Conservation (phyloP, 2,797 vertebrate genomes). For the Melanotaenia boesemani region DNA sequence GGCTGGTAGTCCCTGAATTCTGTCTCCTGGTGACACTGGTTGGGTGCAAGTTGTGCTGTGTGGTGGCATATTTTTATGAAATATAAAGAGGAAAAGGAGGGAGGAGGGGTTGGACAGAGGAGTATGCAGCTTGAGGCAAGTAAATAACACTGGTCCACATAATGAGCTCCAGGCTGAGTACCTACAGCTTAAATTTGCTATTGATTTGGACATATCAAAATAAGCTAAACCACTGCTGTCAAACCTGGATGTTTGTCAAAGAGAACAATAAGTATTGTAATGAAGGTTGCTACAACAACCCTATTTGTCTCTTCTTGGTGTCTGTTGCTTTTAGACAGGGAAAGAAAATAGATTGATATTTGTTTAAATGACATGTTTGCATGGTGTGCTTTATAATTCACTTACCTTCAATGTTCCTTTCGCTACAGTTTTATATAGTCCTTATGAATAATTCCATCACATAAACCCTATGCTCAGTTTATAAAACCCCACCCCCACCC, state of each 20-base stretch:
- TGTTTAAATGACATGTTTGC: constrained; percentile 5
- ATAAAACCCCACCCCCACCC: neutral
- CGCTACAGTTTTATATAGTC: constrained; percentile 1
- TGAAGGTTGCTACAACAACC: constrained; percentile 33
- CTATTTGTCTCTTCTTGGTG: constrained; percentile 1
- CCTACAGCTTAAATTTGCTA: constrained; percentile 61
- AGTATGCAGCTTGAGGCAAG: constrained; percentile 40
- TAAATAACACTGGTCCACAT: constrained; percentile 61
- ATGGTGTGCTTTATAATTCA: constrained; percentile 27
- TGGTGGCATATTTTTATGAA: constrained; percentile 51
- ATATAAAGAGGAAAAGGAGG: constrained; percentile 37
- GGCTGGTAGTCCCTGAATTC: constrained; percentile 4
- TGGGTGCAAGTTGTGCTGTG: constrained; percentile 61
- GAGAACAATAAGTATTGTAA: constrained; percentile 55
- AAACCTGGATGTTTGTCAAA: constrained; percentile 31
- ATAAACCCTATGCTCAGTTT: constrained; percentile 12
- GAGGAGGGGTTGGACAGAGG: neutral
- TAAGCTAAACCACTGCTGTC: constrained; percentile 34
- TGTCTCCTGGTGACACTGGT: constrained; percentile 57
- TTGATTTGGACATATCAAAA: constrained; percentile 53
- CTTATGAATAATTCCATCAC: constrained; percentile 19
- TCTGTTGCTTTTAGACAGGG: constrained; percentile 4
- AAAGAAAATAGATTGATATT: constrained; percentile 11
- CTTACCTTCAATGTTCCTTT: constrained; percentile 15
- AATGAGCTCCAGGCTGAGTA: constrained; percentile 55